Conservation (phyloP, 1,140 invertebrate species). For the Araneus ventricosus region DNA sequence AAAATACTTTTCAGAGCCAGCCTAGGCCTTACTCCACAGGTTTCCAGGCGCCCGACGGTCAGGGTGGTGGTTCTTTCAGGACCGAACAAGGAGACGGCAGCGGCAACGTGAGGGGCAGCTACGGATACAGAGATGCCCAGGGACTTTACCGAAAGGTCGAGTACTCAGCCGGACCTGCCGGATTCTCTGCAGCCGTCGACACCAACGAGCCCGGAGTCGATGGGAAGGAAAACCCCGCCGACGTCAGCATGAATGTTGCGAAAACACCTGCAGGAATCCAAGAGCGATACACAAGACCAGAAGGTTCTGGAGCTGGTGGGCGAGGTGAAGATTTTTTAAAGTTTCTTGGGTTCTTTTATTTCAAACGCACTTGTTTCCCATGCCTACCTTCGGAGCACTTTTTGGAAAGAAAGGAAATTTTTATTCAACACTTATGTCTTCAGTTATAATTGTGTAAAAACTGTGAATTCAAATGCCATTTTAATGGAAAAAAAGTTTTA, state of each 20-base stretch:
- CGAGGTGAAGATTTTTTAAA: neutral
- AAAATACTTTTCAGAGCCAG: neutral
- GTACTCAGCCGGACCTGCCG: constrained; percentile 76
- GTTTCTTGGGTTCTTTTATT: neutral
- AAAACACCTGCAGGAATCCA: constrained; percentile 64
- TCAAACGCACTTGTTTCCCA: neutral
- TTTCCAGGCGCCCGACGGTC: constrained; percentile 30
- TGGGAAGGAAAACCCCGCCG: constrained; percentile 64
- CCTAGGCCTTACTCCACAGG: constrained; percentile 43
- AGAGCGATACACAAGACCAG: constrained; percentile 1
- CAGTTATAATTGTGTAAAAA: too few species aligned
- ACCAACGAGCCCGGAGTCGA: constrained; percentile 76
- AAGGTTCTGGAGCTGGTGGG: neutral
- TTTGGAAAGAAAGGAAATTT: too few species aligned
- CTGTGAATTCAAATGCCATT: too few species aligned
- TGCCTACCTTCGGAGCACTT: too few species aligned
- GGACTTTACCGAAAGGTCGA: constrained; percentile 77
- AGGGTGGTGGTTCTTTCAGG: constrained; percentile 52
- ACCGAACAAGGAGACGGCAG: constrained; percentile 83
- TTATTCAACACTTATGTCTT: too few species aligned
- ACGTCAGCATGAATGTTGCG: constrained; percentile 66
- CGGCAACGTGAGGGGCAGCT: constrained; percentile 76
- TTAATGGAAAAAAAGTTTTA: too few species aligned
- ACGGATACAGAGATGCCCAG: constrained; percentile 77
- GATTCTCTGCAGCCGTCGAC: constrained; percentile 74